Evolutionary conservation across 2,888 invertebrate genomes (phyloP), one percentile per base, ranked within the genome.

Genomic region (Drosophila greeni): DNA sequence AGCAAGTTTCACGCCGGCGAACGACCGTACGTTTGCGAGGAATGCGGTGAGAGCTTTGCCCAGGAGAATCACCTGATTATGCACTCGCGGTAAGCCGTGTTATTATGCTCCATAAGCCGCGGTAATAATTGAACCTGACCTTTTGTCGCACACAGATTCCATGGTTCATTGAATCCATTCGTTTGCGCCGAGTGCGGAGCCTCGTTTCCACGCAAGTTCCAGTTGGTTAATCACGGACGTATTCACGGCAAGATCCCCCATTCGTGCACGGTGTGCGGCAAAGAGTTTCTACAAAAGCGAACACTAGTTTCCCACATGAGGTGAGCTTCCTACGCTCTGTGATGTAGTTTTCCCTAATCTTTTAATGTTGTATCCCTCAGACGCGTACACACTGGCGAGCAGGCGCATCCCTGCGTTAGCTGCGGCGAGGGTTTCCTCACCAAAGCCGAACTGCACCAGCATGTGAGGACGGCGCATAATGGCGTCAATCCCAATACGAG

Each of bases 161-260:
- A 97, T 89, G 97, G 97, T n/a, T 98, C 98, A 8, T 93, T 97
- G 84, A 95, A 97, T 84, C 98, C 98, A 12, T 98, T 97, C 90
- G 94, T 94, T 76, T 98, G 98, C 89, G 92, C 94, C 55, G 96
- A 96, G 86, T 98, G 98, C 86, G 95, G 95, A 23, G 93, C 93
- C 54, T 94, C 95, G 64, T 95, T 95, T 90, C 93, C 95, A 61
- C 91, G 95, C 70, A 95, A 95, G 91, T 95, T 95, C 90, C 95
- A 95, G 88, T 90, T 95, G 75, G 95, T 95, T 47, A 95, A 95
- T 89, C 95, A 95, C 88, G 94, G 94, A 12, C 91, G 95, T 8
- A 91, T 94, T 70, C 95, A 95, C 87, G 95, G 95, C 26, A 91
- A 94, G 58, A 92, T 94, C 73, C 95, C 95, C 45, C 94, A 95